Evolutionary conservation across 2,797 vertebrate genomes (phyloP), one percentile per base, ranked within the genome.

Genomic region (Sebastes hubbsi): DNA sequence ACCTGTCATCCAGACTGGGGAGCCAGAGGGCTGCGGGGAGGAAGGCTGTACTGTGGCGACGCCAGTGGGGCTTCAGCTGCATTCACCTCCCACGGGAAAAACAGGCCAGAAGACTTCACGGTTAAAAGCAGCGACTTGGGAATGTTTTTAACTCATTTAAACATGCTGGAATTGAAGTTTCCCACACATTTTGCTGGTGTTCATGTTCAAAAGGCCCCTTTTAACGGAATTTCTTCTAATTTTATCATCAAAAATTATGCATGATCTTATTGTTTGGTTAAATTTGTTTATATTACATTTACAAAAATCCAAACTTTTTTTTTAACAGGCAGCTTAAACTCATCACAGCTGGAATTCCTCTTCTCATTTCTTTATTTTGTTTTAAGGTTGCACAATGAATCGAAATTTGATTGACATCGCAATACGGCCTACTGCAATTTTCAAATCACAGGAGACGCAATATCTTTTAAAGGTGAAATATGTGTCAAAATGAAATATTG

Each of bases 1-100:
- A 87, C 91, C 52, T 89, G 91, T 64, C 80, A 79, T 90, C 88
- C 90, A 90, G 88, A 61, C 46, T 18, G 49, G 6, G 70, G 79
- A 84, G 84, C 84, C 88, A 87, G 74, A 63, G 38, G 71, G 75
- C 72, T 72, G 82, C 7, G 49, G 79, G 22, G 82, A 63, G 27
- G 72, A 59, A 13, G 65, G 64, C 54, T 52, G 77, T 52, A 49
- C 67, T 66, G 85, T 46, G 83, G 77, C 14, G 27, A 82, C 65
- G 42, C 77, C 83, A 13, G 76, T n/a, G 42, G 84, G 64, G 66
- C 67, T 78, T 75, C 67, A 64, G 67, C 67, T 75, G 73, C 72
- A 22, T 64, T 73, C n/a, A 65, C 18, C 4, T 81, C 83, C 68
- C 55, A 2, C 20, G 65, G 83, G 73, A 29, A 73, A 76, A 78